phyloP scores from a whole-genome alignment of 2,888 invertebrate species.

The Netelia fuscicornis region DNA sequence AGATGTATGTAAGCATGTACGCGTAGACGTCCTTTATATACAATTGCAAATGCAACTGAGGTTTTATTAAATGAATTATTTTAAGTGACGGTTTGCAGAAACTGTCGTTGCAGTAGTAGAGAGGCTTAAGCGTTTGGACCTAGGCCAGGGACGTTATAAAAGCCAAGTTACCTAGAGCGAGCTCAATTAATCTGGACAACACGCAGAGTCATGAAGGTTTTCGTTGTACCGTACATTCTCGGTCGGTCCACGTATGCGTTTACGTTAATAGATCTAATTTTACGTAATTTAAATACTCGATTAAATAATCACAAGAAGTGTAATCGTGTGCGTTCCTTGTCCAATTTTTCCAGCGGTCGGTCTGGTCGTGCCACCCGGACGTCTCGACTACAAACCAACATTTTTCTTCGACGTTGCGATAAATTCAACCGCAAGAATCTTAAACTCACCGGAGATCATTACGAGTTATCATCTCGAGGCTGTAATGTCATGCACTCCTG shows the following conservation, averaged over 20 bases:
- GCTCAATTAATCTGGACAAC: conserved; percentile 42
- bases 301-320: neutral
- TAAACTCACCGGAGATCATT: conserved; percentile 42
- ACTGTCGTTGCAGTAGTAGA: neutral
- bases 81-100: conserved; percentile 53
- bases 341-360: conserved; percentile 62
- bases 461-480: conserved; percentile 38
- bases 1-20: neutral
- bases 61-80: conserved; percentile 29
- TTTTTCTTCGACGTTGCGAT: conserved; percentile 64
- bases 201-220: conserved; percentile 66
- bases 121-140: neutral
- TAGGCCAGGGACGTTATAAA: conserved; percentile 55
- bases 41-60: neutral
- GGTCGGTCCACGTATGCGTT: conserved; percentile 66
- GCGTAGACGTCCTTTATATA: neutral
- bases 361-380: conserved; percentile 50
- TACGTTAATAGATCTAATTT: conserved; percentile 44
- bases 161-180: conserved; percentile 24
- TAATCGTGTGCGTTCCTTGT: neutral
- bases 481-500: conserved; percentile 60
- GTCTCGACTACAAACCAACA: conserved; percentile 63
- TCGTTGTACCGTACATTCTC: conserved; percentile 71
- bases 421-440: conserved; percentile 13
- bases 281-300: conserved; percentile 6